Evolutionary conservation across 2,888 invertebrate genomes (phyloP).

Genomic region (Rhamnusium bicolor): DNA sequence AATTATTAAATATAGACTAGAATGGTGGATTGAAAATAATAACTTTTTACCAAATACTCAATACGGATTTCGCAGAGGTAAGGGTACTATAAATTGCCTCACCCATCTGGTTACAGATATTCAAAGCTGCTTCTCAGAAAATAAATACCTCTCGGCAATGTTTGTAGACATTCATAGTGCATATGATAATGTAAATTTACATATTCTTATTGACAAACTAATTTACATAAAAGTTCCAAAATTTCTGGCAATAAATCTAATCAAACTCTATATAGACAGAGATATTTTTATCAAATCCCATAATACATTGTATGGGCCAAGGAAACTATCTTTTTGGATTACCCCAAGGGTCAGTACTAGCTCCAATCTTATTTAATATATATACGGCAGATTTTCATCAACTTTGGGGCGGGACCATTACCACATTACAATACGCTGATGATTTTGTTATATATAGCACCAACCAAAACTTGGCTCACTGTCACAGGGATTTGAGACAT

Average conservation of each 20-base stretch:
- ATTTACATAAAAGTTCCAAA: not conserved
- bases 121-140: not conserved
- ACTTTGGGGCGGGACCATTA: too few relatives aligned
- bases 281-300: not conserved
- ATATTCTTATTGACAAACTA: not conserved
- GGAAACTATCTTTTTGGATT: not conserved
- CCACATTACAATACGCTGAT: slow-evolving; percentile 7
- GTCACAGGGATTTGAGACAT: not conserved
- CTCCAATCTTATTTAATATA: not conserved
- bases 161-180: slow-evolving; percentile 4
- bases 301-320: not conserved
- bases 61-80: slow-evolving; percentile 27
- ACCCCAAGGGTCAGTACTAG: slow-evolving; percentile 3
- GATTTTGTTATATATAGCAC: not conserved
- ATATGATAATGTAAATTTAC: slow-evolving; percentile 3
- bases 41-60: slow-evolving; percentile 9
- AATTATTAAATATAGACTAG: slow-evolving; percentile 18
- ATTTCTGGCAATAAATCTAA: not conserved
- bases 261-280: not conserved
- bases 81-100: slow-evolving; percentile 27
- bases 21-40: slow-evolving; percentile 17
- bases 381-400: not conserved
- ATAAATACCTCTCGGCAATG: not conserved
- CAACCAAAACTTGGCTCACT: not conserved
- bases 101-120: slow-evolving; percentile 20